Conservation (phyloP, 2,113 vertebrate species). For the Neofelis nebulosa region DNA sequence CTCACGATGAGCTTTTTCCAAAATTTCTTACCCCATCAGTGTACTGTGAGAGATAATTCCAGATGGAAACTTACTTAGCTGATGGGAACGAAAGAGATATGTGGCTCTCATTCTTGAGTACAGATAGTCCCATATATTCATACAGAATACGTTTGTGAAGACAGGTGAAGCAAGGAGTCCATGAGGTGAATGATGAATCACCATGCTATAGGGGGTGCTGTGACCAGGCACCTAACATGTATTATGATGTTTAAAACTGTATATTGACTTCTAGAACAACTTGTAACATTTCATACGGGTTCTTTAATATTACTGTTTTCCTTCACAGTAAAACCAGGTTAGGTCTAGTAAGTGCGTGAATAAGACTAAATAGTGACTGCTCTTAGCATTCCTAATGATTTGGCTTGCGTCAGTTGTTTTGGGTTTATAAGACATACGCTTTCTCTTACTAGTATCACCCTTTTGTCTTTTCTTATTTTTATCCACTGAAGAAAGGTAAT, state of each 20-base stretch:
- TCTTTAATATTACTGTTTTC: background rate
- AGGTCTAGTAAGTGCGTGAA: background rate
- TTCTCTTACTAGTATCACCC: background rate
- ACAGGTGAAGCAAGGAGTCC: background rate
- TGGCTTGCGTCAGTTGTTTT: background rate
- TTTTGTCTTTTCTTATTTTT: constrained; percentile 35
- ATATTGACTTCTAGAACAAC: background rate
- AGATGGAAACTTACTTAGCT: background rate
- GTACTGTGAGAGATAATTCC: background rate
- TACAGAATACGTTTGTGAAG: background rate
- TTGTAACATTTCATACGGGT: background rate
- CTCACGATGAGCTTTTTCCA: background rate
- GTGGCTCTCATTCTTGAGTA: background rate
- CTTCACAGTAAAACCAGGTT: background rate
- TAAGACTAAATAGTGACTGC: background rate
- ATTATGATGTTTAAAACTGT: background rate
- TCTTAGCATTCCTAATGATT: background rate
- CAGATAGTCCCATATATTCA: background rate
- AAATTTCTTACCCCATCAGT: background rate
- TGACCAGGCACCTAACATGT: background rate
- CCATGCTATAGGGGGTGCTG: background rate
- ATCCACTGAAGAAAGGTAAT: background rate
- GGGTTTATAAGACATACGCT: background rate
- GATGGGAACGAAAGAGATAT: background rate
- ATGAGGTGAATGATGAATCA: background rate